Evolutionary conservation across 2,888 invertebrate species (phyloP), one percentile per base, ranked within the genome.

Genomic region (Scaptomyza polygonia): DNA sequence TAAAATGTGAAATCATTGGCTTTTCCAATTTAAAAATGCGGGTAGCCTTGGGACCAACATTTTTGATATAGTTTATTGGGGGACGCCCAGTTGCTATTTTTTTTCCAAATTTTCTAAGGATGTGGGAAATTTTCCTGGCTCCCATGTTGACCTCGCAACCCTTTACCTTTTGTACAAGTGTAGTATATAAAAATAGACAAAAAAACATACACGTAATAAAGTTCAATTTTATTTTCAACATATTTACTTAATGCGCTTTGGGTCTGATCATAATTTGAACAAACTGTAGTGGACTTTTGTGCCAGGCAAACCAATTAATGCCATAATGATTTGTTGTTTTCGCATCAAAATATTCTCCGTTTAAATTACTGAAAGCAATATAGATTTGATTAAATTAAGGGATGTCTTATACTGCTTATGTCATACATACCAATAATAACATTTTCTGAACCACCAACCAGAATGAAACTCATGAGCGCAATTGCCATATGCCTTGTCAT

Each of bases 381-480:
- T 34, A n/a, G 2, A 16, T n/a, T 18, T 27, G 9, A 6, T 9
- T 5, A n/a, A 1, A 34, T 2, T n/a, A 3, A 1, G 29, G 0
- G n/a, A 9, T 25, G 0, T 6, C 2, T 6, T 6, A 5, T 25
- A 5, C 25, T 21, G 21, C 21, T 3, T 21, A 3, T 21, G 21
- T 21, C 18, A 63, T 42, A 72, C 45, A 71, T 81, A 93, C 94
- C 94, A 94, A 73, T 93, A 94, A 76, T 95, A 95, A 74, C 95
- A 95, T 40, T 94, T 93, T 77, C 93, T 94, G 87, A 94, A 95
- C 95, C 95, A 95, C 95, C 95, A 95, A 3, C 94, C 95, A 0
- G 95, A 95, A 0, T 93, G 93, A 72, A 95, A 95, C 55, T 94
- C 93, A 32, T 91, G 88, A 0, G 95, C 94, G 87, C 95, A 95